A percentile compares a stretch with the other conserved stretches of the same genome.
These are phyloP conservation scores for Cosmia trapezina DNA, from an alignment of 2,888 invertebrate species.

Conservation along the genomic window DNA sequence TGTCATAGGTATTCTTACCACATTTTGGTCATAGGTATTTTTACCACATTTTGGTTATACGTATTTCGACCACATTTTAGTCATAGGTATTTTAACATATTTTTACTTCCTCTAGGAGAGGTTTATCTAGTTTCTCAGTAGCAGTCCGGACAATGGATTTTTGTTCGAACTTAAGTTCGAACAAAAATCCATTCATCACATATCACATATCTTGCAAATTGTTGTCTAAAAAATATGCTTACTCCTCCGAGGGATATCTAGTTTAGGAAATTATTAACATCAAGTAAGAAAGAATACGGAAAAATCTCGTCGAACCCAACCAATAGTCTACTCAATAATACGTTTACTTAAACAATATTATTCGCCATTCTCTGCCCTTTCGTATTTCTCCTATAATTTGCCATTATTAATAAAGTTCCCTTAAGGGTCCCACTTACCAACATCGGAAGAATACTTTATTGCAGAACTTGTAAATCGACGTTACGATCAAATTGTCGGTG, in stretches of 20 bases:
- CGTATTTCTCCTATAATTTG: conserved; percentile 11
- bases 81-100: too few relatives aligned
- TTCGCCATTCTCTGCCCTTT: not conserved
- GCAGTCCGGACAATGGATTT: not conserved
- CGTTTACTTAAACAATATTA: conserved; percentile 3
- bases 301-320: not conserved
- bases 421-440: conserved; percentile 3
- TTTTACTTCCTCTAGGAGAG: too few relatives aligned
- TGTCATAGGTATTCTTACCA: too few relatives aligned
- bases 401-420: conserved; percentile 35
- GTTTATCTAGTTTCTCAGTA: not conserved
- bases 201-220: not conserved
- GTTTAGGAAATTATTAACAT: too few relatives aligned
- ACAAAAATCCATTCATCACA: too few relatives aligned
- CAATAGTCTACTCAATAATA: not conserved
- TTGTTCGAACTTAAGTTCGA: not conserved
- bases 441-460: conserved; percentile 32
- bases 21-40: too few relatives aligned
- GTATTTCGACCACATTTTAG: too few relatives aligned
- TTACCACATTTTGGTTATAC: too few relatives aligned
- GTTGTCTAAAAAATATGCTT: not conserved
- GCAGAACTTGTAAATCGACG: conserved; percentile 35
- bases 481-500: conserved; percentile 16
- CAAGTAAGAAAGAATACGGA: too few relatives aligned
- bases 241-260: too few relatives aligned